Evolutionary conservation across 2,888 invertebrate species (phyloP).

Genomic region (Melieria omissa): DNA sequence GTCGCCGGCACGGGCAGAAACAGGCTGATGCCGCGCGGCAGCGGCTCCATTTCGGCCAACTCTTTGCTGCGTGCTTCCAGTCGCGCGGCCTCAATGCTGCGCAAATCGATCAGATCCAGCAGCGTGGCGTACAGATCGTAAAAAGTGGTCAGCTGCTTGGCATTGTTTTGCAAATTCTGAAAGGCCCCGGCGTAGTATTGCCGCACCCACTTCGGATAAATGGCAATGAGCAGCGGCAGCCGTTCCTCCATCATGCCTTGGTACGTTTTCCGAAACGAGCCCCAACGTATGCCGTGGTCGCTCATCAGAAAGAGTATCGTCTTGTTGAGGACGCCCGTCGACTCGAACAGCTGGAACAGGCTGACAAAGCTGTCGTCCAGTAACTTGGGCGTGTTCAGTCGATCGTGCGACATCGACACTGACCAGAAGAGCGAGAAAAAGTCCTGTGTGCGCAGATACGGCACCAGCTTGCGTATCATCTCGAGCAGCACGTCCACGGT

Average conservation of each 20-base stretch:
- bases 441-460: constrained; percentile 70
- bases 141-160: constrained; percentile 80
- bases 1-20: constrained; percentile 78
- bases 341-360: constrained; percentile 47
- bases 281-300: constrained; percentile 92
- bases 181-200: constrained; percentile 72
- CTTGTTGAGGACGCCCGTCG: constrained; percentile 68
- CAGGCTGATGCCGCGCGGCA: constrained; percentile 77
- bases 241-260: constrained; percentile 90
- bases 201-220: constrained; percentile 79
- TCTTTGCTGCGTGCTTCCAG: constrained; percentile 63
- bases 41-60: constrained; percentile 59
- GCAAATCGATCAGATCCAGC: constrained; percentile 73
- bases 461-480: constrained; percentile 75
- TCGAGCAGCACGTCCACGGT: constrained; percentile 78
- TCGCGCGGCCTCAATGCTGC: constrained; percentile 66
- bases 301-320: constrained; percentile 82
- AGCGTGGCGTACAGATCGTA: constrained; percentile 87
- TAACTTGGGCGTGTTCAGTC: constrained; percentile 79
- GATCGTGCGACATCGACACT: constrained; percentile 85
- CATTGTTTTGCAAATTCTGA: constrained; percentile 75
- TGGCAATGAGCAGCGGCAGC: constrained; percentile 81
- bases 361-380: constrained; percentile 72
- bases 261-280: constrained; percentile 81
- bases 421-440: constrained; percentile 90